Conservation (phyloP, 2,113 vertebrate species). For the Channa argus region DNA sequence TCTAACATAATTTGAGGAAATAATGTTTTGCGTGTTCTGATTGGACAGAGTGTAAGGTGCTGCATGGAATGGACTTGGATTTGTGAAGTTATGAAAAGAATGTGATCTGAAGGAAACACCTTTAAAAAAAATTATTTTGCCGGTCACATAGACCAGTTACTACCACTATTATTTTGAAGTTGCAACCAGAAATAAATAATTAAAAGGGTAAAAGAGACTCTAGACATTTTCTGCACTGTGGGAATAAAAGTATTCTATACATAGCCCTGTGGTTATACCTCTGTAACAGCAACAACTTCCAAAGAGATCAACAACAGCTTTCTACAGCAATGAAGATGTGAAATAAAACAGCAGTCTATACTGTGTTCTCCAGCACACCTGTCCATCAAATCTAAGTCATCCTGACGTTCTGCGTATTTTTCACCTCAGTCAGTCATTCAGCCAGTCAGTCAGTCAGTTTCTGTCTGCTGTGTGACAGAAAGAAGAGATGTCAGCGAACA, state of each 20-base stretch:
- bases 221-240: background rate
- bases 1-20: too few relatives aligned
- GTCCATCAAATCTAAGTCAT: conserved; percentile 66
- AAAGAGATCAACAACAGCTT: conserved; percentile 33
- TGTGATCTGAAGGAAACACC: too few relatives aligned
- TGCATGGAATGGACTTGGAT: too few relatives aligned
- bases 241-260: conserved; percentile 1
- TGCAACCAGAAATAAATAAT: too few relatives aligned
- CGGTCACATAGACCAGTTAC: too few relatives aligned
- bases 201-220: background rate
- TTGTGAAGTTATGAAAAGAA: too few relatives aligned
- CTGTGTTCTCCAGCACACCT: conserved; percentile 53
- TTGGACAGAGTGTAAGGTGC: too few relatives aligned
- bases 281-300: conserved; percentile 28
- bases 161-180: too few relatives aligned
- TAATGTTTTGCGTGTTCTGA: too few relatives aligned
- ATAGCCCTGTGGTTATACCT: conserved; percentile 8
- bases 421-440: conserved; percentile 70
- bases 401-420: conserved; percentile 58
- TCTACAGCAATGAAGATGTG: conserved; percentile 21
- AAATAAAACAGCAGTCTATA: conserved; percentile 35
- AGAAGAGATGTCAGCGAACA: conserved; percentile 80
- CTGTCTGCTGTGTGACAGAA: conserved; percentile 69
- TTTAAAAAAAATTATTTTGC: too few relatives aligned
- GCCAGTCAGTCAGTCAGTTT: conserved; percentile 66